These are phyloP conservation scores for Drosophila subobscura DNA, from an alignment of 1,140 invertebrate genomes.

Conservation along the genomic window DNA sequence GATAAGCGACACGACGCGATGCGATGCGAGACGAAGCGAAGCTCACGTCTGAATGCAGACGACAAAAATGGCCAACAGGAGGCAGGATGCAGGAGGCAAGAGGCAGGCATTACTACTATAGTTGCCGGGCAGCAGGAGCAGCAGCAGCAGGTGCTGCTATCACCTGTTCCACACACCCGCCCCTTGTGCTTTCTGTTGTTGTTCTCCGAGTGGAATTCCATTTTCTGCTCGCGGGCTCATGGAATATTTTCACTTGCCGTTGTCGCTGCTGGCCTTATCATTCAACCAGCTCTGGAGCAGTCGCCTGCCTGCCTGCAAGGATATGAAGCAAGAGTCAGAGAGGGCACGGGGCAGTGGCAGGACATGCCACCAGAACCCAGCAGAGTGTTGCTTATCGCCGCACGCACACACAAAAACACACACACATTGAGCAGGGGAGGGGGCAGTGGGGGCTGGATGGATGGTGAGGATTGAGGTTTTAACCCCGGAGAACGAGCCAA, in stretches of 20 bases:
- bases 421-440: constrained; percentile 2
- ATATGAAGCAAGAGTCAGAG: not conserved
- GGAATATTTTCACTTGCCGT: constrained; percentile 74
- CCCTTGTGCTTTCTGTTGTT: constrained; percentile 16
- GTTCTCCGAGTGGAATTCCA: constrained; percentile 43
- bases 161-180: constrained; percentile 4
- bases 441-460: constrained; percentile 1
- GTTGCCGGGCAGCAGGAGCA: constrained; percentile 41
- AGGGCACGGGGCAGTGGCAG: constrained; percentile 34
- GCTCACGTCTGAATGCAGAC: constrained; percentile 54
- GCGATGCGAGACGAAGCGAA: constrained; percentile 24
- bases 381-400: constrained; percentile 48
- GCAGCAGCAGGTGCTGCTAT: constrained; percentile 23
- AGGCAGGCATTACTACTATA: constrained; percentile 26
- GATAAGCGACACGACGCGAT: constrained; percentile 39
- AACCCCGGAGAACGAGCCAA: constrained; percentile 50
- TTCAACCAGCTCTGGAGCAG: constrained; percentile 22
- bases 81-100: constrained; percentile 1
- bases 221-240: constrained; percentile 68
- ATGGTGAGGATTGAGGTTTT: constrained; percentile 29
- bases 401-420: constrained; percentile 25
- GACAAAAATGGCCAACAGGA: constrained; percentile 2
- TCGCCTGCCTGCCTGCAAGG: constrained; percentile 6
- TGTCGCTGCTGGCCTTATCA: constrained; percentile 58
- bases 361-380: too few species aligned